Percentiles rank a stretch among this genome's conserved stretches.
These are phyloP conservation scores for Trichogramma pretiosum DNA, from an alignment of 1,140 invertebrate genomes.

Conservation along the genomic window DNA sequence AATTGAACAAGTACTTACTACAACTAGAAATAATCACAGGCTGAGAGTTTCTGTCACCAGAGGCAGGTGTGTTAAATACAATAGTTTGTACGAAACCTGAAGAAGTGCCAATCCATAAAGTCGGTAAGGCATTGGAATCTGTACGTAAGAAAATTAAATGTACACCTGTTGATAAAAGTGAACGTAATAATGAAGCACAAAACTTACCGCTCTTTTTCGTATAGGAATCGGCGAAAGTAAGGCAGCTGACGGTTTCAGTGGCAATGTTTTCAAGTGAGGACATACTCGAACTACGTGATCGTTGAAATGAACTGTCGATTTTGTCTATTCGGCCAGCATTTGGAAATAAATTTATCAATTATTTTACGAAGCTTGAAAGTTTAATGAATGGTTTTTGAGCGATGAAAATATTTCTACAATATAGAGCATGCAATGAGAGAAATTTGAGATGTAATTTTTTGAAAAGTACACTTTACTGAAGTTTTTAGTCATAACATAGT, in stretches of 20 bases:
- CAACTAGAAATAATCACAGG: conserved; percentile 84
- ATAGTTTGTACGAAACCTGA: conserved; percentile 89
- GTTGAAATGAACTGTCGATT: conserved; percentile 89
- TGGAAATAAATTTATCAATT: conserved; percentile 8
- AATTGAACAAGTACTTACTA: conserved; percentile 67
- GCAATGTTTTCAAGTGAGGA: conserved; percentile 94
- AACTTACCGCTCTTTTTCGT: conserved; percentile 80
- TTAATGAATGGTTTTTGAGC: no score
- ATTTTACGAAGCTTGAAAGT: no score
- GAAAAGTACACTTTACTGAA: neutral
- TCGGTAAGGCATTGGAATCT: conserved; percentile 74
- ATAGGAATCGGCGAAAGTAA: conserved; percentile 92
- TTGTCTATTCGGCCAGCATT: conserved; percentile 78
- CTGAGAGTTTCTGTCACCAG: conserved; percentile 73
- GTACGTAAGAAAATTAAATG: conserved; percentile 30
- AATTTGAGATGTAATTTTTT: conserved; percentile 5
- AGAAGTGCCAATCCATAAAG: conserved; percentile 92
- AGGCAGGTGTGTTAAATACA: conserved; percentile 74
- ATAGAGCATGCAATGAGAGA: conserved; percentile 14
- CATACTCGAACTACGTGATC: conserved; percentile 93
- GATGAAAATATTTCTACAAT: conserved; percentile 16
- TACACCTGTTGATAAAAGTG: no score
- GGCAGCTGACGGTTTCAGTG: conserved; percentile 89
- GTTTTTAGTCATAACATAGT: conserved; percentile 13
- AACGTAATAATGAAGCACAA: conserved; percentile 2